phyloP scores from a whole-genome alignment of 2,888 invertebrate species.

The Sipha maydis region DNA sequence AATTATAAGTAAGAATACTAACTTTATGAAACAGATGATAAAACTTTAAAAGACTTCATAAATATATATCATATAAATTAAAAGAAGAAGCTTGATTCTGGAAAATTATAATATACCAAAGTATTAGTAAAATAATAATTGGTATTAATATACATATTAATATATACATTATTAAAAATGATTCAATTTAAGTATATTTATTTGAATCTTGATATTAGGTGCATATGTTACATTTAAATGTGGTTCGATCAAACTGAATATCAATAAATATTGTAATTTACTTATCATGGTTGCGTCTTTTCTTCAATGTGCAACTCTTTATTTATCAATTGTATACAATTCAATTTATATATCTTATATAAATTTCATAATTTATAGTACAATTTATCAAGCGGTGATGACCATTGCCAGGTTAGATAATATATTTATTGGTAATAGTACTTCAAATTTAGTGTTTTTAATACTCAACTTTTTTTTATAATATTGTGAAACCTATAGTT shows the following conservation, averaged over 20 bases:
- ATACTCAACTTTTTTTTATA: neutral
- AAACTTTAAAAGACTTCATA: neutral
- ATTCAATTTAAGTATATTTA: too few relatives aligned
- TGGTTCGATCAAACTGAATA: conserved; percentile 33
- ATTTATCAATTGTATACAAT: conserved; percentile 17
- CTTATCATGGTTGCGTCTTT: conserved; percentile 16
- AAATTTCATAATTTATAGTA: conserved; percentile 37
- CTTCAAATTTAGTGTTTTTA: neutral
- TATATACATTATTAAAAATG: too few relatives aligned
- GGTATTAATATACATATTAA: too few relatives aligned
- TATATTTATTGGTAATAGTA: neutral
- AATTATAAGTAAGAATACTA: conserved; percentile 25
- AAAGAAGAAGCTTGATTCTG: neutral
- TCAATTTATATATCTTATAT: conserved; percentile 54
- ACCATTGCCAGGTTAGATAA: conserved; percentile 53
- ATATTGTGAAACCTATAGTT: conserved; percentile 70
- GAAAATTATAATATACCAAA: neutral
- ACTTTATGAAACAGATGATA: neutral
- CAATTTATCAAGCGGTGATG: conserved; percentile 52
- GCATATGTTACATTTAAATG: conserved; percentile 31
- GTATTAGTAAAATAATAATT: neutral
- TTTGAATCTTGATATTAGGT: conserved; percentile 37
- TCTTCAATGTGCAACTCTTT: conserved; percentile 27
- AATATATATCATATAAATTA: neutral
- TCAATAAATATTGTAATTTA: conserved; percentile 50